Evolutionary conservation across 2,113 vertebrate genomes (phyloP), one percentile per base, ranked within the genome.

Genomic region (Empidonax traillii): DNA sequence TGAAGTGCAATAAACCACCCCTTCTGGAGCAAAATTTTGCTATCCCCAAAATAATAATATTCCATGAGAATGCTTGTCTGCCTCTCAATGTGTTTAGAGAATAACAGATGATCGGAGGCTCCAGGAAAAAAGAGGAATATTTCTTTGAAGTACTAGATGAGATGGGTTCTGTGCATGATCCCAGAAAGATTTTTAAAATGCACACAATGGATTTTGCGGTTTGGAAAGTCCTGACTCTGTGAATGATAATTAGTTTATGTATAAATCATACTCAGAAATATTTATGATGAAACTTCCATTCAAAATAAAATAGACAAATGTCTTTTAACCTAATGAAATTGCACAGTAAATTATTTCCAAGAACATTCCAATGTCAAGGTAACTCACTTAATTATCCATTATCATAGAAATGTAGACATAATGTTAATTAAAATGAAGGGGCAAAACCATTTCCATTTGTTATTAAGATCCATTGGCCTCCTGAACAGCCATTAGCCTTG

Each of bases 341-440:
- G 96, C 97, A 89, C 10, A 88, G 90, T 97, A 98, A 98, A 98
- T 98, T 98, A 98, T 97, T 98, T 98, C 97, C 97, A 97, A 98
- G 98, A 98, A 97, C 98, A 97, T 97, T 97, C 96, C 98, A 98
- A 98, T 98, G 98, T 98, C 98, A 98, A 97, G 97, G 98, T 98
- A 98, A 97, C 97, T 98, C 98, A 97, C 97, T 98, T 97, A 98
- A 98, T 98, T 98, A 98, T 98, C 98, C 97, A 98, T 98, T 98
- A 98, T 96, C 98, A 97, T 93, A 95, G 92, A 97, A 98, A 98
- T 97, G 97, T 97, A 97, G 98, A 96, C 98, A 97, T 97, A 98
- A 97, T 97, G 97, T 98, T 98, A 98, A 98, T 98, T 98, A 98
- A 98, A 98, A 98, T 97, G 98, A 98, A 98, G 98, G 97, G 98